These are phyloP conservation scores for Drosophila pseudoananassae DNA, from an alignment of 1,140 invertebrate species.

Conservation along the genomic window DNA sequence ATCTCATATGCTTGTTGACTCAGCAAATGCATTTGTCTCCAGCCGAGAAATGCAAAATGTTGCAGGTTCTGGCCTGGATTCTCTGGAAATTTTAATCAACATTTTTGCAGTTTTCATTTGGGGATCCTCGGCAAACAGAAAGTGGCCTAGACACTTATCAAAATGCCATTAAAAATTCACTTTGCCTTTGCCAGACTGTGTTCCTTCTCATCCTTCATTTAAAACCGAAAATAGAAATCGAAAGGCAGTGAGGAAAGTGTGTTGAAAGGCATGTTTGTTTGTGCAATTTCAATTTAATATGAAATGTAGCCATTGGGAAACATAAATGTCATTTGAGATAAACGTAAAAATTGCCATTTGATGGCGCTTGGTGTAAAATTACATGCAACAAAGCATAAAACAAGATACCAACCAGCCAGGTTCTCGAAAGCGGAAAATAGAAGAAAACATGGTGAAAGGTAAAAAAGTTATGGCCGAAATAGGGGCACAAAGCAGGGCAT, in stretches of 20 bases:
- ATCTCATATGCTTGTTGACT: conserved; percentile 2
- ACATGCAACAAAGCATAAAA: conserved; percentile 48
- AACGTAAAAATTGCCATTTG: conserved; percentile 76
- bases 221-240: conserved; percentile 12
- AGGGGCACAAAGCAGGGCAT: conserved; percentile 40
- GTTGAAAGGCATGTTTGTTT: conserved; percentile 43
- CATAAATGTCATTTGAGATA: conserved; percentile 82
- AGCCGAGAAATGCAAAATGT: background rate
- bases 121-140: conserved; percentile 18
- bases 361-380: conserved; percentile 58
- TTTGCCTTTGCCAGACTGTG: conserved; percentile 38
- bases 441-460: conserved; percentile 11
- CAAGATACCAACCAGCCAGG: conserved; percentile 1
- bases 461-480: conserved; percentile 29
- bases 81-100: conserved; percentile 29
- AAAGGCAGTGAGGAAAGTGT: conserved; percentile 1
- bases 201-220: background rate
- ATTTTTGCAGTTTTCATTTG: conserved; percentile 17
- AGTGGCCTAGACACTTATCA: conserved; percentile 60
- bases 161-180: conserved; percentile 77
- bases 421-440: conserved; percentile 21
- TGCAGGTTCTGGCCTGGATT: background rate
- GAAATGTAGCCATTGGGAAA: conserved; percentile 78
- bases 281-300: conserved; percentile 69
- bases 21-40: conserved; percentile 4